Conservation (phyloP, 2,888 invertebrate species). For the Tachina lurida region DNA sequence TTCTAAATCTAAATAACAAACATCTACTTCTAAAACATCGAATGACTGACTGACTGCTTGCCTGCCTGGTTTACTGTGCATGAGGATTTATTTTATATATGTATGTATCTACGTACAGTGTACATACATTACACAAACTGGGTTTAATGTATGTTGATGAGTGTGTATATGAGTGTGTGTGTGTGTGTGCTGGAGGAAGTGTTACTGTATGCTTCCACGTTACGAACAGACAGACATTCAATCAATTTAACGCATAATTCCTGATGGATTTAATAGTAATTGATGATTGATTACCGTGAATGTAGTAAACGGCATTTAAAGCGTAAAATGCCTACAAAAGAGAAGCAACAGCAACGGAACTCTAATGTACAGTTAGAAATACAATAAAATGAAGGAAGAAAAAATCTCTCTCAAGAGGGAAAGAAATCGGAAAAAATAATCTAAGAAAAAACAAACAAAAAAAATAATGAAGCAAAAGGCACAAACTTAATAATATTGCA, state of each 20-base stretch:
- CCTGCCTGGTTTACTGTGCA: neutral
- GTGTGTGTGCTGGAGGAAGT: neutral
- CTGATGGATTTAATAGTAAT: conserved; percentile 81
- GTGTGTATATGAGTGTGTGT: neutral
- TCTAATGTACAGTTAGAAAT: neutral
- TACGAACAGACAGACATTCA: conserved; percentile 73
- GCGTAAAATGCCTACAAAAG: conserved; percentile 59
- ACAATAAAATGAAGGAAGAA: neutral
- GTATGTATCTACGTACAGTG: no score
- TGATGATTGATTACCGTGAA: conserved; percentile 81
- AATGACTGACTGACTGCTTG: conserved; percentile 16
- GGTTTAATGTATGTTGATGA: neutral
- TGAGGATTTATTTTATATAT: neutral
- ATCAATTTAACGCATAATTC: conserved; percentile 82
- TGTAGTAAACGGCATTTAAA: conserved; percentile 69
- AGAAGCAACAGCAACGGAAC: conserved; percentile 48
- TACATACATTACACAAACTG: no score
- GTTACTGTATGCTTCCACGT: conserved; percentile 7
- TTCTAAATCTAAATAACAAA: conserved; percentile 30
- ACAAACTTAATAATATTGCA: neutral
- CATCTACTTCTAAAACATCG: conserved; percentile 20
- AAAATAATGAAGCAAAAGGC: neutral
- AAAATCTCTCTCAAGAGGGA: conserved; percentile 8
- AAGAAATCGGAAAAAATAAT: neutral
- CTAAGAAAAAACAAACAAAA: conserved; percentile 8